Conservation (phyloP, 37 sponge, comb jelly and placozoan genomes). For the Cladorhizidae sp. region DNA sequence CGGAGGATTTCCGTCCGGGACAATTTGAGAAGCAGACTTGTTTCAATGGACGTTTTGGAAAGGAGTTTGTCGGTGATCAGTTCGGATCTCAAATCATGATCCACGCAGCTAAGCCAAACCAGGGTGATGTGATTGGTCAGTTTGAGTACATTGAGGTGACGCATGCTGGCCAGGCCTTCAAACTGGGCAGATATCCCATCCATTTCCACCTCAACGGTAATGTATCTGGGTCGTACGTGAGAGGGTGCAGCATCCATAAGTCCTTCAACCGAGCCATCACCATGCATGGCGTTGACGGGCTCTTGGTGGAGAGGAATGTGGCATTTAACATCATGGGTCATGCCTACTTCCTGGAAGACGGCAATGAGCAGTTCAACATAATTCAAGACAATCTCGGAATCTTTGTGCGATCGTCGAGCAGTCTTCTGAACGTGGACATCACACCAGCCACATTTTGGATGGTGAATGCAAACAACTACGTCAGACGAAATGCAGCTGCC, state of each 20-base stretch:
- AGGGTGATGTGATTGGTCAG: constrained; percentile 71
- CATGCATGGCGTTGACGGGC: constrained; percentile 90
- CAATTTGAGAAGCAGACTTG: constrained; percentile 95
- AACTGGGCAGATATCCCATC: constrained; percentile 95
- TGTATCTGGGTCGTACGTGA: constrained; percentile 86
- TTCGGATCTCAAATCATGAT: constrained; percentile 98
- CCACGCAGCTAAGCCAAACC: constrained; percentile 65
- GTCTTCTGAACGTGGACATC: constrained; percentile 94
- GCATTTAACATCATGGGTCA: constrained; percentile 92
- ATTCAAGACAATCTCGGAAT: constrained; percentile 91
- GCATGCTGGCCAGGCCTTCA: constrained; percentile 95
- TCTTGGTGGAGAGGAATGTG: constrained; percentile 93
- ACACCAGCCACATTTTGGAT: constrained; percentile 97
- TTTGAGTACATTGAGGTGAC: constrained; percentile 88
- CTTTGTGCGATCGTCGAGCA: constrained; percentile 86
- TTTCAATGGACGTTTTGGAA: constrained; percentile 93
- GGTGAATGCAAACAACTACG: constrained; percentile 86
- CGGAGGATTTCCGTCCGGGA: constrained; percentile 78
- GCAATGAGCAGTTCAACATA: constrained; percentile 81
- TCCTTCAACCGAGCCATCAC: constrained; percentile 97
- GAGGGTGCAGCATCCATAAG: constrained; percentile 95
- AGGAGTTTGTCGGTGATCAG: constrained; percentile 74
- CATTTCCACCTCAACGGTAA: constrained; percentile 97
- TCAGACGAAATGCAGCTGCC: constrained; percentile 92
- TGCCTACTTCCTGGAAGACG: constrained; percentile 95